Evolutionary conservation across 2,113 vertebrate genomes (phyloP), one percentile per base, ranked within the genome.

Genomic region (Sander vitreus): DNA sequence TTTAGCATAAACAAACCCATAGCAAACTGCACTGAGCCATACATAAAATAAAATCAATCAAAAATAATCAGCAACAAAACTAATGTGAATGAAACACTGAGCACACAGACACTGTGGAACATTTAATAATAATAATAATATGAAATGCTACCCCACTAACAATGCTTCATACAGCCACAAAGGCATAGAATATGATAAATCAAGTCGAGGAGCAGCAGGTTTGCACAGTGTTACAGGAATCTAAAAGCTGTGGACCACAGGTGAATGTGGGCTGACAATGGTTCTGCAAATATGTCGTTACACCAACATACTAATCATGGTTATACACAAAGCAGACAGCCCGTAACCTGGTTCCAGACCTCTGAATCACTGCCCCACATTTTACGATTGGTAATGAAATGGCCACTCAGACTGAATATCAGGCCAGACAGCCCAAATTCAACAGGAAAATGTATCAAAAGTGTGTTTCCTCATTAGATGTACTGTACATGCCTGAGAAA

Each of bases 71-170:
- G 77, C 74, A 67, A 77, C 79, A 87, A 72, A 88, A 81, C 75
- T 67, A 77, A 90, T 83, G 85, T 64, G 67, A 84, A 88, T 88
- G 84, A 92, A 90, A 91, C 89, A 91, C 85, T 55, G 90, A 89
- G 85, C 84, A 89, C 86, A 89, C 74, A 78, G 84, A 91, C 77
- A 83, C 59, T 30, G 79, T 59, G 64, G 57, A 78, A 15, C 39
- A 83, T 69, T 58, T 43, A 59, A 53, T 25, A 68, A n/a, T n/a
- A n/a, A n/a, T 62, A 76, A 25, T 77, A 48, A 78, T 15, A 76
- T 58, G 50, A 54, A 59, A 76, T 64, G 15, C 50, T 21, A 33
- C 39, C 39, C 33, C 62, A 47, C 74, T 58, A 65, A 60, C 58
- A 27, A 67, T 9, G 45, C 33, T 47, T 30, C 65, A 67, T 33